Evolutionary conservation across 2,797 vertebrate species (phyloP).

Genomic region (Pempheris klunzingeri): DNA sequence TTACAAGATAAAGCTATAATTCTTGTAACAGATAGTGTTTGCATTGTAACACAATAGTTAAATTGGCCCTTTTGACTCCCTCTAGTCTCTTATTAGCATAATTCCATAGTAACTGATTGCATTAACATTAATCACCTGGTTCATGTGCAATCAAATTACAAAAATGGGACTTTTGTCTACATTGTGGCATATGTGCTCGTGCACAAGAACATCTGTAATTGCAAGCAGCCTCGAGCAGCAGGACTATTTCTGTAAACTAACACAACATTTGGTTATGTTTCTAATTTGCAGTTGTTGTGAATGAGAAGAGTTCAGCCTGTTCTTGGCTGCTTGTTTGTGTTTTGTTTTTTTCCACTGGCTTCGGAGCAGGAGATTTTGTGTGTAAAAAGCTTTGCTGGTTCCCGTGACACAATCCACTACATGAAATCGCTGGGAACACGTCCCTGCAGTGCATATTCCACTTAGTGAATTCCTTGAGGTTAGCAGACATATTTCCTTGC

Average conservation of each 20-base stretch:
- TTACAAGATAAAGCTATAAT: neutral
- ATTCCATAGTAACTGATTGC: neutral
- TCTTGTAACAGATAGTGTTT: neutral
- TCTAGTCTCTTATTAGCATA: neutral
- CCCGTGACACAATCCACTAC: constrained; percentile 68
- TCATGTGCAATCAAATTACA: neutral
- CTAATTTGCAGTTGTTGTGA: constrained; percentile 22
- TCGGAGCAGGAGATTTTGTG: constrained; percentile 68
- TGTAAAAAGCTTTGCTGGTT: constrained; percentile 80
- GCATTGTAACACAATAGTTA: neutral
- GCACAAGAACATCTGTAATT: constrained; percentile 1
- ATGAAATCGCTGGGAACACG: constrained; percentile 63
- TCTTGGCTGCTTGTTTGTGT: constrained; percentile 32
- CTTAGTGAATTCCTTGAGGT: constrained; percentile 76
- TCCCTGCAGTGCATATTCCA: constrained; percentile 65
- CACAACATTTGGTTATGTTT: constrained; percentile 25
- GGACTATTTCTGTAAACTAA: neutral
- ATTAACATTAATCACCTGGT: neutral
- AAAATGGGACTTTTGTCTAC: neutral
- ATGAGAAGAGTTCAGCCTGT: constrained; percentile 21
- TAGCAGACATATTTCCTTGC: constrained; percentile 56
- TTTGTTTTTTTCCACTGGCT: constrained; percentile 40
- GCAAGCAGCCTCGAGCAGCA: neutral
- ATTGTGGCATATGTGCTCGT: neutral
- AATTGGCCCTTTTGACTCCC: neutral